phyloP scores from a whole-genome alignment of 2,797 vertebrate genomes.

The Gadopsis bispinosus region DNA sequence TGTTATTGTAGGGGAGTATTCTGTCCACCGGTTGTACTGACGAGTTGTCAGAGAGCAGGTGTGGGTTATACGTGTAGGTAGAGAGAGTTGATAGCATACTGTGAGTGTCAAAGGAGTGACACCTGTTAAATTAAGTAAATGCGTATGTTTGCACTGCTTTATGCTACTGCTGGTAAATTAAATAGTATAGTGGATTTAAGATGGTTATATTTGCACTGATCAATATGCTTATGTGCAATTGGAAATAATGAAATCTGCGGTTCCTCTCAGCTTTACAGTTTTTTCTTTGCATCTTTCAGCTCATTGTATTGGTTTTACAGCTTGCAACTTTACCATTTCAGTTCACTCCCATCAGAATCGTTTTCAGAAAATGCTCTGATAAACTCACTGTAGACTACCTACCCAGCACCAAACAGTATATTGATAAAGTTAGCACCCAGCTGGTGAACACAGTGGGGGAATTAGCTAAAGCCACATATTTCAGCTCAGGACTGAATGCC shows the following conservation, averaged over 20 bases:
- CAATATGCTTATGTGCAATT: neutral
- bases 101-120: neutral
- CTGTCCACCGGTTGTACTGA: constrained; percentile 14
- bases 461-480: neutral
- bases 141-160: neutral
- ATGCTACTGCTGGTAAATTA: neutral
- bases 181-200: neutral
- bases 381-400: neutral
- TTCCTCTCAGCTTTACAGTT: neutral
- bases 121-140: constrained; percentile 21
- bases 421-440: neutral
- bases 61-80: constrained; percentile 17
- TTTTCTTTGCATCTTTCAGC: neutral
- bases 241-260: neutral
- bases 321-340: constrained; percentile 13
- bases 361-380: neutral
- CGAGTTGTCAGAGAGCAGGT: constrained; percentile 17
- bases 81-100: neutral
- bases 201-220: neutral
- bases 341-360: neutral
- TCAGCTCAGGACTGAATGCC: neutral
- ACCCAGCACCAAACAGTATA: constrained; percentile 6
- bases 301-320: constrained; percentile 6
- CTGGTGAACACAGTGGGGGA: neutral
- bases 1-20: neutral